Evolutionary conservation across 2,888 invertebrate genomes (phyloP), one percentile per base, ranked within the genome.

Genomic region (Cyrtodaria siliqua): DNA sequence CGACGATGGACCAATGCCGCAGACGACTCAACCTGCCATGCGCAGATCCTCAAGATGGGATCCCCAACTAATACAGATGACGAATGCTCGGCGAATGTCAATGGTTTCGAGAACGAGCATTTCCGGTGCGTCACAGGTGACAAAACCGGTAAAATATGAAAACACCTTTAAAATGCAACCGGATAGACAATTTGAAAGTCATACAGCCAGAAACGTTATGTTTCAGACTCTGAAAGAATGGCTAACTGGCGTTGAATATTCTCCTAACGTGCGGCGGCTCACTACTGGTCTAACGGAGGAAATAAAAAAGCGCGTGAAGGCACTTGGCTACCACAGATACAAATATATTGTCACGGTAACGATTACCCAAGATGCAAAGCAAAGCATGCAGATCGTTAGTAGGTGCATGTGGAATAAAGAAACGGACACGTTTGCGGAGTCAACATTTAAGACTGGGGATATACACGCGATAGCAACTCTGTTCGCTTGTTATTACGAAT

Each of bases 361-460:
- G 14, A 86, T 91, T 52, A 89, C 89, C 16, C 87, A 91, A 72
- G 86, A 90, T 63, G 77, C 73, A n/a, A 84, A 85, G 61, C 91
- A 91, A 67, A 87, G 88, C 18, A 79, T 91, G 68, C 85, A 85
- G 18, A 81, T 86, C 27, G 85, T 84, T 47, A 89, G 90, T 57
- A 68, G 91, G n/a, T 86, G 89, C 53, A 59, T 91, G 24, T 91
- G 91, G 91, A 86, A 89, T 66, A 85, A 86, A 23, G 88, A 88
- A 6, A 88, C 88, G 1, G 91, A 91, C 77, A 90, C 84, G 71
- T 90, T 77, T 67, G 90, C 90, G 2, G 84, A 88, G 24, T 88
- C 87, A n/a, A 75, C 83, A 12, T 91, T 79, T 70, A 80, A 80
- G 44, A 88, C 87, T n/a, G 86, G 83, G 9, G 79, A 88, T 33